Evolutionary conservation across 1,140 invertebrate species (phyloP).

Genomic region (Drosophila athabasca): DNA sequence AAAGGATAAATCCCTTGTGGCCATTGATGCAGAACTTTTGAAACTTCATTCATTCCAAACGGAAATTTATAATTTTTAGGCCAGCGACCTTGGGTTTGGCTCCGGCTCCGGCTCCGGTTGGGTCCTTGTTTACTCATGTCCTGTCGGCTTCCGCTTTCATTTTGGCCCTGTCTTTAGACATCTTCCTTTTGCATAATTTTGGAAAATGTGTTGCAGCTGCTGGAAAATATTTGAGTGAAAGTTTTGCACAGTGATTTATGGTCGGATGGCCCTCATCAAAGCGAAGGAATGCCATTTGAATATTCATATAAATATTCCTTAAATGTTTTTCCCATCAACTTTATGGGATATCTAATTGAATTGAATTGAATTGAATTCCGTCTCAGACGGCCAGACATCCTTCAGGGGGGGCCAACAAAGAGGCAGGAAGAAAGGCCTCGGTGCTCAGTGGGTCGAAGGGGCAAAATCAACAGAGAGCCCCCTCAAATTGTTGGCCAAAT

Average conservation of each 20-base stretch:
- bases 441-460: too few relatives aligned
- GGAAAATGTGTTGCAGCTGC: slow-evolving; percentile 14
- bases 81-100: slow-evolving; percentile 34
- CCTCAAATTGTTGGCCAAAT: slow-evolving; percentile 23
- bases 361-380: too few relatives aligned
- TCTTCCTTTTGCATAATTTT: slow-evolving; percentile 43
- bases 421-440: too few relatives aligned
- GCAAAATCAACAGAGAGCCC: not conserved
- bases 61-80: slow-evolving; percentile 68
- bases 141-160: slow-evolving; percentile 46
- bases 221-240: slow-evolving; percentile 6
- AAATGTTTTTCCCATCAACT: too few relatives aligned
- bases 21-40: slow-evolving; percentile 69
- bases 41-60: slow-evolving; percentile 40
- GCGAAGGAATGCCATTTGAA: not conserved
- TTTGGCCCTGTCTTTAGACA: slow-evolving; percentile 6
- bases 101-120: not conserved
- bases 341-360: too few relatives aligned
- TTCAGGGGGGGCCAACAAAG: not conserved
- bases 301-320: too few relatives aligned
- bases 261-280: not conserved
- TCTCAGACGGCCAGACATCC: slow-evolving; percentile 1
- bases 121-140: slow-evolving; percentile 35
- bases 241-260: slow-evolving; percentile 33
- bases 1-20: slow-evolving; percentile 54